Percentiles rank a stretch among this genome's conserved stretches.
These are phyloP conservation scores for Plectrocnemia conspersa DNA, from an alignment of 1,140 invertebrate species.

Conservation along the genomic window DNA sequence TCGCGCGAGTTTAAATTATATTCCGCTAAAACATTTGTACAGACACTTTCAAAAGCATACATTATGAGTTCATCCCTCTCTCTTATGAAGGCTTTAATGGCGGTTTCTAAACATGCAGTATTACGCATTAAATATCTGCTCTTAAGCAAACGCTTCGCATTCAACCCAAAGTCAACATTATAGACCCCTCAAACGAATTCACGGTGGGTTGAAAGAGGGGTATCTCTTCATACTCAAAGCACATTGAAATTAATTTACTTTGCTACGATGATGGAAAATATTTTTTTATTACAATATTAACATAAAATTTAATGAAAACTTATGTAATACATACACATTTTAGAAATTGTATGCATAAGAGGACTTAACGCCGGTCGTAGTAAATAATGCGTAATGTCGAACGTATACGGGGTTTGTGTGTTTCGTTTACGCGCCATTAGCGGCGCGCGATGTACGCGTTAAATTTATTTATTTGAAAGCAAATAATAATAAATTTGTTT, in stretches of 20 bases:
- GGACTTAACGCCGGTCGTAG: conserved; percentile 12
- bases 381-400: conserved; percentile 19
- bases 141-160: background rate
- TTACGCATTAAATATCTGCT: conserved; percentile 11
- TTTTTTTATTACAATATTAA: too few species aligned
- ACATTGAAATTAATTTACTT: too few species aligned
- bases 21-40: background rate
- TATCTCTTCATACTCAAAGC: too few species aligned
- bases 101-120: conserved; percentile 4
- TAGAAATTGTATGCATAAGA: too few species aligned
- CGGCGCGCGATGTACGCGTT: background rate
- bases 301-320: too few species aligned
- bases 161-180: background rate
- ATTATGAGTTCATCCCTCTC: conserved; percentile 4
- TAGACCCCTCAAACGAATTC: conserved; percentile 2
- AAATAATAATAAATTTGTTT: too few species aligned
- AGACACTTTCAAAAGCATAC: background rate
- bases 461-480: too few species aligned
- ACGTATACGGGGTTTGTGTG: background rate
- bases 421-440: background rate
- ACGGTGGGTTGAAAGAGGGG: background rate
- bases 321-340: too few species aligned
- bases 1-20: background rate
- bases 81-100: background rate
- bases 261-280: too few species aligned